Percentiles rank a stretch among this genome's conserved stretches.
These are phyloP conservation scores for Pelochelys cantorii DNA, from an alignment of 2,797 vertebrate genomes.

Conservation along the genomic window DNA sequence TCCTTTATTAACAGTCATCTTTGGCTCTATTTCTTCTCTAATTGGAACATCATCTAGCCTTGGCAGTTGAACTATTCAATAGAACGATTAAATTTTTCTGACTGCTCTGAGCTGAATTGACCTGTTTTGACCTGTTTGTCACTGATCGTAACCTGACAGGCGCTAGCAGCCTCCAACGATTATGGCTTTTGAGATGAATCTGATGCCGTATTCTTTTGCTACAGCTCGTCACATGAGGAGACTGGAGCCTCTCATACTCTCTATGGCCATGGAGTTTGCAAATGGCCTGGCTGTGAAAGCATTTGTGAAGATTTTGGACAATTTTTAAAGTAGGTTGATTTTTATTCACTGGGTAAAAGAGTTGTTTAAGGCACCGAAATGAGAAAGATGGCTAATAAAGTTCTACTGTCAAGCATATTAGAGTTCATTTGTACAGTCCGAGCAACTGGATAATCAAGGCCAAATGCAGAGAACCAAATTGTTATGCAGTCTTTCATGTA, in stretches of 20 bases:
- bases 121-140: conserved; percentile 87
- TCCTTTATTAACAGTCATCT: conserved; percentile 87
- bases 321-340: conserved; percentile 96
- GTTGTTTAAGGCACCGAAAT: conserved; percentile 23
- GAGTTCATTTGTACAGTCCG: conserved; percentile 35
- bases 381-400: conserved; percentile 27
- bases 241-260: conserved; percentile 95
- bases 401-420: conserved; percentile 10
- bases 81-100: conserved; percentile 88
- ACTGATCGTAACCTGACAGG: conserved; percentile 87
- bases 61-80: conserved; percentile 84
- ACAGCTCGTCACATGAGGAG: conserved; percentile 96
- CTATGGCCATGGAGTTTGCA: conserved; percentile 98
- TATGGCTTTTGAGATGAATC: conserved; percentile 84
- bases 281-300: conserved; percentile 99
- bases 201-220: conserved; percentile 81
- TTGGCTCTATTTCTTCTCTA: conserved; percentile 84
- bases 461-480: conserved; percentile 42
- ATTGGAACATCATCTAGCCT: conserved; percentile 86
- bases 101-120: conserved; percentile 86
- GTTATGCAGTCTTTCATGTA: conserved; percentile 51
- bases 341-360: conserved; percentile 5
- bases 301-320: conserved; percentile 99
- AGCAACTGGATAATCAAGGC: conserved; percentile 57
- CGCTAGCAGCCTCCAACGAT: conserved; percentile 83